Evolutionary conservation across 2,888 invertebrate genomes (phyloP).

Genomic region (Pristionchus arcanus): DNA sequence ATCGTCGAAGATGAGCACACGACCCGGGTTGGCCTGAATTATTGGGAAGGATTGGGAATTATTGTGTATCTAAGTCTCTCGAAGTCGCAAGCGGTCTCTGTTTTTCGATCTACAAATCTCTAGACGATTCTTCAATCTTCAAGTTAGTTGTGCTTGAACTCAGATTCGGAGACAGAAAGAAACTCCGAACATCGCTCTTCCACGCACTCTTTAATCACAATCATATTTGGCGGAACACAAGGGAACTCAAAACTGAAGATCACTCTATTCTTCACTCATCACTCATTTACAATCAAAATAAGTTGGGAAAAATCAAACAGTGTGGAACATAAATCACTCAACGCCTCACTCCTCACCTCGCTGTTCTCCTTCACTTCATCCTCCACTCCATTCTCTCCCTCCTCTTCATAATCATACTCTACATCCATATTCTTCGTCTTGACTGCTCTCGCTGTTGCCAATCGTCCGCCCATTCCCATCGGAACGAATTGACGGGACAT

Average conservation of each 20-base stretch:
- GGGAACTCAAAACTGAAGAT: background rate
- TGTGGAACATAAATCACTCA: too few species aligned
- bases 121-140: background rate
- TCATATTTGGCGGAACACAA: background rate
- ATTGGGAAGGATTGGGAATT: too few species aligned
- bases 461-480: background rate
- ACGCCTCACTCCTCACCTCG: background rate
- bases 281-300: background rate
- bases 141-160: background rate
- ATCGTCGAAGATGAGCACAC: conserved; percentile 22
- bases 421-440: conserved; percentile 39
- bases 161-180: background rate
- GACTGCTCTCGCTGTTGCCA: background rate
- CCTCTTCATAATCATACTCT: background rate
- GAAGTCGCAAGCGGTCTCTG: too few species aligned
- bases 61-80: background rate
- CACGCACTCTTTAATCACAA: background rate
- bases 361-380: background rate
- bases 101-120: too few species aligned
- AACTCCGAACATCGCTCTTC: background rate
- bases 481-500: background rate
- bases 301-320: too few species aligned
- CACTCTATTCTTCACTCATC: background rate
- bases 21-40: conserved; percentile 7
- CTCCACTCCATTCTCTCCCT: background rate